Evolutionary conservation across 2,113 vertebrate genomes (phyloP).

Genomic region (Thermophis baileyi): DNA sequence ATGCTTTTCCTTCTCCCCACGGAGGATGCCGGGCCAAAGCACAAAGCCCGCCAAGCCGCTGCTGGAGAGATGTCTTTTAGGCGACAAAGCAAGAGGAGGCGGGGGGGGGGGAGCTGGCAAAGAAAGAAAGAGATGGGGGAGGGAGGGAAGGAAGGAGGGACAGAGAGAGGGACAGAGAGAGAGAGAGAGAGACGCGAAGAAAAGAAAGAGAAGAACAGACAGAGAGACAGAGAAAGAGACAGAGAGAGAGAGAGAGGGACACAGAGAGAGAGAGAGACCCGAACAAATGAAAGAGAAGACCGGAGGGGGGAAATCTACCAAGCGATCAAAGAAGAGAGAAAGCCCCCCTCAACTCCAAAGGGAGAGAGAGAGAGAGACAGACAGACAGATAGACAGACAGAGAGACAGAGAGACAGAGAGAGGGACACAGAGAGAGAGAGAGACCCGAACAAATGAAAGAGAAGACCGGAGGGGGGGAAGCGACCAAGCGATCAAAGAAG

Average conservation of each 20-base stretch:
- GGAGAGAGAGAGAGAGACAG: too few species aligned
- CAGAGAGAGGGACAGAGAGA: too few species aligned
- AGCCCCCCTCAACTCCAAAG: not conserved
- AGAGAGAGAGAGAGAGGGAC: too few species aligned
- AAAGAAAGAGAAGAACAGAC: not conserved
- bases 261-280: not conserved
- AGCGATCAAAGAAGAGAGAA: not conserved
- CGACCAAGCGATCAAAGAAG: too few species aligned
- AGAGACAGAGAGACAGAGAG: too few species aligned
- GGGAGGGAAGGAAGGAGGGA: too few species aligned
- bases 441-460: not conserved
- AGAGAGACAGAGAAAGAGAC: accelerated
- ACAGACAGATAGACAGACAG: too few species aligned
- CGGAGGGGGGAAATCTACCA: too few species aligned
- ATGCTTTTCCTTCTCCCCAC: not conserved
- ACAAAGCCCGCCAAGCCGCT: not conserved
- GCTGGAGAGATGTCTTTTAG: not conserved
- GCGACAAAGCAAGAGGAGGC: not conserved
- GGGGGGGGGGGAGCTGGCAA: not conserved
- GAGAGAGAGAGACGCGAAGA: not conserved
- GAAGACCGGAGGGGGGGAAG: not conserved
- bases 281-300: not conserved
- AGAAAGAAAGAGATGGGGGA: not conserved
- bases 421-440: not conserved
- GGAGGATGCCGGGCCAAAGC: not conserved